Base-by-base conservation (phyloP, 2,888 invertebrate genomes). In the Acronicta leporina region DNA sequence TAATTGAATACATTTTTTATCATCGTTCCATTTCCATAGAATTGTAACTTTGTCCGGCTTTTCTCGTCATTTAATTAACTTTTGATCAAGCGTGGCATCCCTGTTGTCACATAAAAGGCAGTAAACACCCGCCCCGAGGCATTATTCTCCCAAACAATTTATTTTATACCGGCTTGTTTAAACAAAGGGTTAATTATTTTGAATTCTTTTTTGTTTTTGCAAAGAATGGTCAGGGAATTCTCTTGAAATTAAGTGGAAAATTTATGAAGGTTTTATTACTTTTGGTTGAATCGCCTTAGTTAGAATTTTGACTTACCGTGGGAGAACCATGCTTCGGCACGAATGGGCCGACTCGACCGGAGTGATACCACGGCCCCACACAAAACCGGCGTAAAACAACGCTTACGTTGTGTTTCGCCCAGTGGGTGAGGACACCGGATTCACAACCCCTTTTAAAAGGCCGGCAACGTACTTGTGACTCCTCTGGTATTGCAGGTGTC, bases 121-220 rank as follows among this genome's bases (percentile, higher is more conserved):
- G 48, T 68, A 52, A 56, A 68, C 43, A 38, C 16, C n/a, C 30
- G 33, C 45, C 40, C 41, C 40, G n/a, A 45, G 67, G 69, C 68
- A 52, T 63, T 63, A 68, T 68, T 33, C 52, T 57, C 42, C 20
- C n/a, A 53, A 63, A 63, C 52, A 68, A 63, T 67, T 57, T 57
- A 67, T 68, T 68, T 63, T 52, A 50, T 63, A 49, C 52, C 33
- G 42, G 49, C 45, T 55, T 33, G 15, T 41, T 35, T 38, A 33
- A 42, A 67, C 40, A 16, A 48, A 52, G 52, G 48, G 42, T 57
- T 68, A 63, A 63, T 56, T 62, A 62, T 51, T 48, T 56, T 61
- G 5, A 42, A 35, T 40, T 42, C 5, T 35, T 47, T 60, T 59
- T 51, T 40, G 40, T 44, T 41, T 44, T 25, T 8, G 14, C 15